A percentile compares a stretch with the other conserved stretches of the same genome.
Conservation (phyloP, 2,113 vertebrate species). For the Halcyon senegalensis region DNA sequence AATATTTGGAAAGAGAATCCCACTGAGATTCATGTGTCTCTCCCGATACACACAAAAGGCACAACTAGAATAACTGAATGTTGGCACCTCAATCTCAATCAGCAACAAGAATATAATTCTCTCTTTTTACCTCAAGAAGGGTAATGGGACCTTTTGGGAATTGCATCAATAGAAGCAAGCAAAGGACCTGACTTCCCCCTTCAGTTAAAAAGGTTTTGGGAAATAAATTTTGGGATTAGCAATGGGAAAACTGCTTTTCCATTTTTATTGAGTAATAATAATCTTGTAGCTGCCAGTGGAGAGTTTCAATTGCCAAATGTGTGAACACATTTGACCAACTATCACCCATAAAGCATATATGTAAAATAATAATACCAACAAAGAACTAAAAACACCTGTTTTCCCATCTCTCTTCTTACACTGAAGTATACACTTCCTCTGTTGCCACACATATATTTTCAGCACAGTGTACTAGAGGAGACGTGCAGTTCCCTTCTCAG, state of each 20-base stretch:
- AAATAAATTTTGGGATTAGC: not conserved
- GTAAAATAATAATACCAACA: not conserved
- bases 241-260: not conserved
- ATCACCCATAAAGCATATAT: not conserved
- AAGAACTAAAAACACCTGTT: not conserved
- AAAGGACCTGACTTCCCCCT: not conserved
- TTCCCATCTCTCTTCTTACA: not conserved
- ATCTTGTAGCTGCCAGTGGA: rapidly evolving
- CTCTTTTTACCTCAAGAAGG: not conserved
- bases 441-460: not conserved
- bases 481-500: not conserved
- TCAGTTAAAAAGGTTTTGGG: not conserved
- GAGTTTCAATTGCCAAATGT: not conserved
- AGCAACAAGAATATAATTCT: not conserved
- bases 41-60: not conserved
- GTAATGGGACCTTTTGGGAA: not conserved
- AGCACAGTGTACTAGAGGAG: not conserved
- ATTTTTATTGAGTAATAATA: not conserved
- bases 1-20: not conserved
- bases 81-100: not conserved
- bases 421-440: not conserved
- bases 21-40: not conserved
- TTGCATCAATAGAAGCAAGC: not conserved
- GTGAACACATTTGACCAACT: not conserved
- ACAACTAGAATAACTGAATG: not conserved